phyloP scores from a whole-genome alignment of 2,797 vertebrate species.

The Cetoscarus ocellatus region DNA sequence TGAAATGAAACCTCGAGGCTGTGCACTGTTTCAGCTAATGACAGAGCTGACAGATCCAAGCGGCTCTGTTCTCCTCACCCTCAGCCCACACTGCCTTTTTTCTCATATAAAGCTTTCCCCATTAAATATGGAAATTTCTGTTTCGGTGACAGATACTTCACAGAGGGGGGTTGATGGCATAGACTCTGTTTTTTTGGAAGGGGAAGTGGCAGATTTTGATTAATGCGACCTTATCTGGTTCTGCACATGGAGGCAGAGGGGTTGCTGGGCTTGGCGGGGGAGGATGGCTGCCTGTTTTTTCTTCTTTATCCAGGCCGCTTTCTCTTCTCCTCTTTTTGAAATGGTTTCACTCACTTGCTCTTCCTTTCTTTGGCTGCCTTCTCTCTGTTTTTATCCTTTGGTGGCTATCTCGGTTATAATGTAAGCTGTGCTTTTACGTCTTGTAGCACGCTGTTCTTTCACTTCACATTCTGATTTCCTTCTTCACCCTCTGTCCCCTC shows the following conservation, averaged over 20 bases:
- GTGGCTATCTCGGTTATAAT: slow-evolving; percentile 26
- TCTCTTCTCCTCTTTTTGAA: slow-evolving; percentile 46
- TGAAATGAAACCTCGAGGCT: slow-evolving; percentile 50
- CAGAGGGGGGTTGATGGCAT: slow-evolving; percentile 83
- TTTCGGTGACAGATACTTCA: slow-evolving; percentile 91
- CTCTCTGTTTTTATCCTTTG: slow-evolving; percentile 30
- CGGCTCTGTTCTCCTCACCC: slow-evolving; percentile 84
- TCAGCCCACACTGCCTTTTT: slow-evolving; percentile 88
- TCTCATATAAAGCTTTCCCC: slow-evolving; percentile 91
- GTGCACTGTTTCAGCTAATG: slow-evolving; percentile 65
- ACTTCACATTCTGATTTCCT: slow-evolving; percentile 82
- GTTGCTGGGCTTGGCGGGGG: slow-evolving; percentile 80
- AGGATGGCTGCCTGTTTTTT: slow-evolving; percentile 69
- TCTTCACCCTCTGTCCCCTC: slow-evolving; percentile 30
- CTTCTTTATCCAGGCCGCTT: slow-evolving; percentile 52
- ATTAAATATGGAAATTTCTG: slow-evolving; percentile 97
- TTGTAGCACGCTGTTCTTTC: slow-evolving; percentile 30
- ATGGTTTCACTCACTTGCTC: slow-evolving; percentile 44
- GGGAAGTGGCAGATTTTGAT: slow-evolving; percentile 84
- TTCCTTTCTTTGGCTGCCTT: slow-evolving; percentile 26
- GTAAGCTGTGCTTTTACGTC: slow-evolving; percentile 48
- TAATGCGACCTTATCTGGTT: slow-evolving; percentile 88
- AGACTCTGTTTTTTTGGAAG: slow-evolving; percentile 75
- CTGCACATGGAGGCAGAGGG: slow-evolving; percentile 83
- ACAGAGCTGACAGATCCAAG: slow-evolving; percentile 74